Percentiles rank a stretch among this genome's conserved stretches.
These are phyloP conservation scores for Paratrypauchen microcephalus DNA, from an alignment of 2,797 vertebrate genomes.

Conservation along the genomic window DNA sequence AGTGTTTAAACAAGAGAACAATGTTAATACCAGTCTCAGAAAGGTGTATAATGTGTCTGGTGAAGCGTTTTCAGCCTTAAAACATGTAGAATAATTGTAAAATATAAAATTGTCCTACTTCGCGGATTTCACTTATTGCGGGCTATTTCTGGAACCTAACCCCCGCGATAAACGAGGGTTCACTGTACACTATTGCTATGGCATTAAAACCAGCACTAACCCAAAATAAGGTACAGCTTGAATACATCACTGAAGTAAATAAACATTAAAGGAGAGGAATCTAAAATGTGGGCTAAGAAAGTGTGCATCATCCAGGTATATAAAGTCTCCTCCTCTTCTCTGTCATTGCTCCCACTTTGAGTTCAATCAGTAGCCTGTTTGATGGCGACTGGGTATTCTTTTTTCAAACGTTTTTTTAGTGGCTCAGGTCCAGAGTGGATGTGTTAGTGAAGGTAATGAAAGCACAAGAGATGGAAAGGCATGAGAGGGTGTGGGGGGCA, in stretches of 20 bases:
- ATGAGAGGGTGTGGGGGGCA: conserved; percentile 26
- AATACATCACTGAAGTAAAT: not conserved
- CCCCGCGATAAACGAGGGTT: too few species aligned
- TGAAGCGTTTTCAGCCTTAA: too few species aligned
- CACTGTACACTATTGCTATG: not conserved
- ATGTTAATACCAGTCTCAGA: too few species aligned
- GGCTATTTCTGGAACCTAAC: too few species aligned
- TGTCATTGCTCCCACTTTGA: conserved; percentile 24
- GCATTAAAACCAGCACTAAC: not conserved
- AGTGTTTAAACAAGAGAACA: too few species aligned
- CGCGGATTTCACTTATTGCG: too few species aligned
- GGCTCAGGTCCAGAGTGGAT: conserved; percentile 59
- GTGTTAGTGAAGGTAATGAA: conserved; percentile 44
- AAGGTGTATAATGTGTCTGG: too few species aligned
- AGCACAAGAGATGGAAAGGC: conserved; percentile 27
- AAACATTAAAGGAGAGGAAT: too few species aligned
- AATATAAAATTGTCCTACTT: too few species aligned
- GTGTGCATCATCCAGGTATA: too few species aligned
- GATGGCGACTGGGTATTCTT: conserved; percentile 30
- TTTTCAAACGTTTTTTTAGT: conserved; percentile 49
- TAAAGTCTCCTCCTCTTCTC: conserved; percentile 25
- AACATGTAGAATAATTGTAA: too few species aligned
- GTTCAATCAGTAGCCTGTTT: conserved; percentile 67
- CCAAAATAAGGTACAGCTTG: not conserved
- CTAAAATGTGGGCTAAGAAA: not conserved